A percentile compares a stretch with the other conserved stretches of the same genome.
Evolutionary conservation across 2,888 invertebrate genomes (phyloP).

Genomic region (Cactoblastis cactorum): DNA sequence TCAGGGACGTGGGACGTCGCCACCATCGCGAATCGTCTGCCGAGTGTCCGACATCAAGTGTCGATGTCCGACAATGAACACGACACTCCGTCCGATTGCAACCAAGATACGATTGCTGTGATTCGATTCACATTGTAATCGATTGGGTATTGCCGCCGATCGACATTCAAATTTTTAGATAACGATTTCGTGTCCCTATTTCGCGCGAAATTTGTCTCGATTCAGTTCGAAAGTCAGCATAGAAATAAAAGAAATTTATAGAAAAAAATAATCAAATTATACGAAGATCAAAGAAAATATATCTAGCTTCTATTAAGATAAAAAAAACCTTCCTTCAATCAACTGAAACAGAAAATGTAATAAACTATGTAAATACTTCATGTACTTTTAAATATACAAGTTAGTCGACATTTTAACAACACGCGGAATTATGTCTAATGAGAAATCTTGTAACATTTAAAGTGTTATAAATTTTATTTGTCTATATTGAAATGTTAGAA

Average conservation of each 20-base stretch:
- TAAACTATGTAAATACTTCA: neutral
- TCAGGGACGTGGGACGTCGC: constrained; percentile 34
- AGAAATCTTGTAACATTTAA: constrained; percentile 53
- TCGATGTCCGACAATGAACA: constrained; percentile 26
- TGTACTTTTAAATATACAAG: neutral
- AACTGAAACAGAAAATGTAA: neutral
- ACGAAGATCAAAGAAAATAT: no score
- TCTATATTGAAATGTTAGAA: constrained; percentile 31
- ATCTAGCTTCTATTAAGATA: no score
- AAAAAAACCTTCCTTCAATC: neutral
- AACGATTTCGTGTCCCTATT: constrained; percentile 17
- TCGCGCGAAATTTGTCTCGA: constrained; percentile 5
- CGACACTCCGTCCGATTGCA: constrained; percentile 53
- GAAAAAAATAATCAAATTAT: no score
- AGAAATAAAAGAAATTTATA: no score
- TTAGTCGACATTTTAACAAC: constrained; percentile 16
- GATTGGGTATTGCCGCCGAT: constrained; percentile 39
- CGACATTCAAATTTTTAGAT: constrained; percentile 47
- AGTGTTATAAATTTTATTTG: constrained; percentile 56
- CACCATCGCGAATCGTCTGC: constrained; percentile 35
- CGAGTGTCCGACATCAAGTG: constrained; percentile 31
- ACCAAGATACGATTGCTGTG: constrained; percentile 53
- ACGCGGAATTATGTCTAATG: constrained; percentile 39
- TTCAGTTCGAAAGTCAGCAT: no score
- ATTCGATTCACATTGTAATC: constrained; percentile 52